Evolutionary conservation across 2,113 vertebrate species (phyloP).

Genomic region (Plecturocebus donacophilus): DNA sequence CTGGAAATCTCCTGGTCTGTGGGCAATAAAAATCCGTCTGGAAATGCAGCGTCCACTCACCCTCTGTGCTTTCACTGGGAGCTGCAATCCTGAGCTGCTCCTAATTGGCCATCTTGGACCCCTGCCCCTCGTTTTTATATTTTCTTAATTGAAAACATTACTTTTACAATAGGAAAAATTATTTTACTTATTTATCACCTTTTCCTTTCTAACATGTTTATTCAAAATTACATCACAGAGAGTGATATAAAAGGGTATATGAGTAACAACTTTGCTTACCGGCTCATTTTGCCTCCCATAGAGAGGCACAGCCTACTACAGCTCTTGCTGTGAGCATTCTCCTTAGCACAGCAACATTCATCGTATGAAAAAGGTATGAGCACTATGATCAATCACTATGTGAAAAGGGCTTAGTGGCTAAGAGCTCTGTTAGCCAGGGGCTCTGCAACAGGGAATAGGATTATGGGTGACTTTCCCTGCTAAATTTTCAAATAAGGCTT

Average conservation of each 20-base stretch:
- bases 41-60: no score
- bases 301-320: background rate
- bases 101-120: no score
- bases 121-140: background rate
- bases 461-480: background rate
- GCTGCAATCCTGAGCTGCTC: no score
- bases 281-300: slow-evolving; percentile 7
- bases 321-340: background rate
- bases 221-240: background rate
- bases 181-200: background rate
- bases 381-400: background rate
- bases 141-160: slow-evolving; percentile 52
- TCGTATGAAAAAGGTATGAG: background rate
- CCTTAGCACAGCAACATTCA: background rate
- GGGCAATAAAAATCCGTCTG: no score
- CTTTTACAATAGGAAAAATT: background rate
- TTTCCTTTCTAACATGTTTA: slow-evolving; percentile 21
- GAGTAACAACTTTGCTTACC: background rate
- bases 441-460: background rate
- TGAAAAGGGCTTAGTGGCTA: background rate
- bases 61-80: no score
- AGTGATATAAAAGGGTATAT: background rate
- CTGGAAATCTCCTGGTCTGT: no score
- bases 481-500: background rate
- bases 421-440: background rate